Evolutionary conservation across 2,888 invertebrate species (phyloP).

Genomic region (Dromius quadrimaculatus): DNA sequence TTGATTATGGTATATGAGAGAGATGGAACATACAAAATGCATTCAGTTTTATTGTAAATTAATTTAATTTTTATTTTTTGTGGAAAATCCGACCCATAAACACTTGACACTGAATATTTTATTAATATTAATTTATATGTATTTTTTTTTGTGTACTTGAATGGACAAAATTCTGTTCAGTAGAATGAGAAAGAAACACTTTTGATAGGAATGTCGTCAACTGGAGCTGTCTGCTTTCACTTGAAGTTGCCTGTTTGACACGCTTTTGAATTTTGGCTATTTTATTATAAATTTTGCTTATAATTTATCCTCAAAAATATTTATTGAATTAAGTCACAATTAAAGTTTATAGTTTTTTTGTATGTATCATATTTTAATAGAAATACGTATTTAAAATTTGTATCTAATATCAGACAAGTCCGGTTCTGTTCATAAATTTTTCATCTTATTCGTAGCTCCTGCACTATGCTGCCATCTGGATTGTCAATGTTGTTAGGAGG

Average conservation of each 20-base stretch:
- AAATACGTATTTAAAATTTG: constrained; percentile 15
- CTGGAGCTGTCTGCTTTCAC: not conserved
- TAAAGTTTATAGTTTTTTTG: not conserved
- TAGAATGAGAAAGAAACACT: constrained; percentile 41
- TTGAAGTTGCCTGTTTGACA: constrained; percentile 2
- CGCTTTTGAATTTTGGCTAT: constrained; percentile 12
- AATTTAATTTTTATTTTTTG: constrained; percentile 12
- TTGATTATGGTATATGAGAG: constrained; percentile 67
- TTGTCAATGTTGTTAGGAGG: constrained; percentile 83
- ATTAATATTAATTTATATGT: not conserved
- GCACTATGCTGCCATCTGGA: constrained; percentile 80
- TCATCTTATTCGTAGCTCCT: constrained; percentile 53
- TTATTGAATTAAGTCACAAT: not conserved
- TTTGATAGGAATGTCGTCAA: constrained; percentile 19
- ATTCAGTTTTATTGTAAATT: constrained; percentile 20
- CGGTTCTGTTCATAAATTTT: constrained; percentile 6
- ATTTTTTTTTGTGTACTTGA: not conserved
- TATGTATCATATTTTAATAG: not conserved
- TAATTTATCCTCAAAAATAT: too few species aligned
- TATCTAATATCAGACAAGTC: constrained; percentile 20
- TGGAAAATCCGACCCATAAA: constrained; percentile 6
- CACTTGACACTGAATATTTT: not conserved
- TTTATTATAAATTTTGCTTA: too few species aligned
- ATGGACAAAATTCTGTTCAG: constrained; percentile 2
- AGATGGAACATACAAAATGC: constrained; percentile 58